Base-by-base conservation (phyloP, 2,888 invertebrate genomes). In the Hemithea aestivaria region DNA sequence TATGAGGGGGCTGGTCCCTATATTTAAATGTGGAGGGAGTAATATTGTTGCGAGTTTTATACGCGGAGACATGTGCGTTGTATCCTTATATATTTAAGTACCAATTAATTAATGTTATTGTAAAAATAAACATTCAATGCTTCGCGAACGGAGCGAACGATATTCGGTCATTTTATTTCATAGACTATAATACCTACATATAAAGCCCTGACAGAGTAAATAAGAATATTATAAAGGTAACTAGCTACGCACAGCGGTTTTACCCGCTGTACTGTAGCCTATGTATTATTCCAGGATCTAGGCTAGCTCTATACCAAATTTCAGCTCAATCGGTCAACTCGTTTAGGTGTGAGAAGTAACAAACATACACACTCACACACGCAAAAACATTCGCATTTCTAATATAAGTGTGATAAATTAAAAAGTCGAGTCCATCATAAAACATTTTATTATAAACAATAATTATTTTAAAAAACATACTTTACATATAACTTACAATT, bases 401-500 rank as follows among this genome's bases (percentile, higher is more conserved):
- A n/a, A n/a, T n/a, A n/a, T n/a, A n/a, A n/a, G n/a, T n/a, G n/a
- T n/a, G n/a, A n/a, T n/a, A n/a, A 16, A 16, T 5, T 2, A 16
- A 16, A 16, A 4, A 16, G 5, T 16, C 2, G 5, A 16, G 16
- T 16, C 55, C 63, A 68, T 70, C 60, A 68, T 80, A 79, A 78
- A 83, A 80, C 80, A 72, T 81, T 85, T 84, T 84, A 85, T 81
- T 84, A 81, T 73, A 85, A 85, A 85, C 84, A 84, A 85, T 82
- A 80, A 82, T 81, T 73, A 70, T 63, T 52, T 61, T 72, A 72
- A 72, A 73, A 80, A 77, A 80, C 73, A 74, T 71, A 72, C 69
- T 69, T 69, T 66, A 72, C 71, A 69, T 68, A 75, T 67, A 73
- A 74, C 72, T 70, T 70, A 81, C 76, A 74, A 77, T 74, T 73